Base-by-base conservation (phyloP, 2,113 vertebrate species). In the Burhinus bistriatus region DNA sequence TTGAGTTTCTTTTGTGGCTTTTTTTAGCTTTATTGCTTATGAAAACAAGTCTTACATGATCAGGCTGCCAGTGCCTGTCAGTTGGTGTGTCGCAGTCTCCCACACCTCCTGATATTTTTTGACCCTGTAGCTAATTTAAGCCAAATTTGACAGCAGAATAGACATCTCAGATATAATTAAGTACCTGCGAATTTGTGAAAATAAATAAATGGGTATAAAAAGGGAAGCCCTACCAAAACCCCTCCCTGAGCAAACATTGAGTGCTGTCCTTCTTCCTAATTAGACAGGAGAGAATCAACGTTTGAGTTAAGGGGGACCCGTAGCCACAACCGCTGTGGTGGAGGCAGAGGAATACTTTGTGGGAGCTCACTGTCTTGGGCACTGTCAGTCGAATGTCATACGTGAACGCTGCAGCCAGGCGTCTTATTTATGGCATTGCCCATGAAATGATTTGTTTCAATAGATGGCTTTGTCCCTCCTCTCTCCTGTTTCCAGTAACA, bases 231-330 rank as follows among this genome's bases (percentile, higher is more conserved):
- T 23, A 25, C 57, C 25, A 22, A 83, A 92, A 36, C 4, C 55
- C 52, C 16, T 69, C 51, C 54, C 19, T 68, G 38, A 14, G 10
- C 13, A 44, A 55, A 47, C 36, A 9, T 42, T 20, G 16, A 9
- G 23, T 42, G 20, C 2, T 66, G 38, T 38, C 47, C 18, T 34
- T 30, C n/a, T 52, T 40, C 17, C 15, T 32, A 19, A 47, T 57
- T 25, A 65, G 25, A 10, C 29, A 40, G 21, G 4, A 16, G 27
- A 83, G 42, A 49, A 29, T 68, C 20, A 23, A 7, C 30, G 4
- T 15, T 4, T 1, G 0, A 51, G n/a, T 32, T 4, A 27, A 11
- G 20, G 40, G 70, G 12, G 27, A 19, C 2, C 18, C 3, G 1
- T 18, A 22, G 42, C 21, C 10, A 1, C 10, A 12, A 27, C 13